These are phyloP conservation scores for Pangasianodon hypophthalmus DNA, from an alignment of 2,113 vertebrate species.

Conservation along the genomic window DNA sequence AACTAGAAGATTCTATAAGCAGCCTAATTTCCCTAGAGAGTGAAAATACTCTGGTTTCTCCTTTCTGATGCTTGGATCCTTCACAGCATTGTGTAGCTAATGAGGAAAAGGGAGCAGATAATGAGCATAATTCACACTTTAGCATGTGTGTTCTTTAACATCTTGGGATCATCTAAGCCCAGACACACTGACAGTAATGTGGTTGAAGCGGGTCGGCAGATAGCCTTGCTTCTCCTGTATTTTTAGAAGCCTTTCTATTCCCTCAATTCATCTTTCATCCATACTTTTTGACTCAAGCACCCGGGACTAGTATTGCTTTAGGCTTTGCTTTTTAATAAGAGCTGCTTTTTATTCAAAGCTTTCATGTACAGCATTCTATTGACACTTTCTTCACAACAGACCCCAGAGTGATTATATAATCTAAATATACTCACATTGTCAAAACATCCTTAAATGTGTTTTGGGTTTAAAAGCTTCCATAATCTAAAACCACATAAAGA, in stretches of 20 bases:
- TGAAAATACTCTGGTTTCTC: constrained; percentile 25
- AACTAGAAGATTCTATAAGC: neutral
- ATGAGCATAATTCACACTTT: constrained; percentile 64
- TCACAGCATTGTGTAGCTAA: constrained; percentile 51
- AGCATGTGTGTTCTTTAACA: constrained; percentile 60
- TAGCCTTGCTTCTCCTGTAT: constrained; percentile 23
- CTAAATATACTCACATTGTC: neutral
- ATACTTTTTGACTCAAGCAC: constrained; percentile 36
- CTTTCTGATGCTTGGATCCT: constrained; percentile 22
- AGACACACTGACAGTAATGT: constrained; percentile 45
- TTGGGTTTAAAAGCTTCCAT: constrained; percentile 7
- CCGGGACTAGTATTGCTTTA: neutral
- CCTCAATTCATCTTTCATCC: constrained; percentile 40
- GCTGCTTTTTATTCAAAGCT: constrained; percentile 14
- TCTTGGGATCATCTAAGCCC: constrained; percentile 61
- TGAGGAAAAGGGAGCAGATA: constrained; percentile 57
- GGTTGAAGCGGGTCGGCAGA: constrained; percentile 32
- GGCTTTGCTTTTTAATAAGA: constrained; percentile 17
- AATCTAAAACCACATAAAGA: neutral
- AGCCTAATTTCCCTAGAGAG: constrained; percentile 24
- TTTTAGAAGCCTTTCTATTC: constrained; percentile 40
- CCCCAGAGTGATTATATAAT: constrained; percentile 10
- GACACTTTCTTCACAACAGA: neutral
- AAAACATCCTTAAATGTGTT: constrained; percentile 3
- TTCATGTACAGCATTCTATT: constrained; percentile 4